Conservation (phyloP, 2,888 invertebrate species). For the Orchesellides sinensis region DNA sequence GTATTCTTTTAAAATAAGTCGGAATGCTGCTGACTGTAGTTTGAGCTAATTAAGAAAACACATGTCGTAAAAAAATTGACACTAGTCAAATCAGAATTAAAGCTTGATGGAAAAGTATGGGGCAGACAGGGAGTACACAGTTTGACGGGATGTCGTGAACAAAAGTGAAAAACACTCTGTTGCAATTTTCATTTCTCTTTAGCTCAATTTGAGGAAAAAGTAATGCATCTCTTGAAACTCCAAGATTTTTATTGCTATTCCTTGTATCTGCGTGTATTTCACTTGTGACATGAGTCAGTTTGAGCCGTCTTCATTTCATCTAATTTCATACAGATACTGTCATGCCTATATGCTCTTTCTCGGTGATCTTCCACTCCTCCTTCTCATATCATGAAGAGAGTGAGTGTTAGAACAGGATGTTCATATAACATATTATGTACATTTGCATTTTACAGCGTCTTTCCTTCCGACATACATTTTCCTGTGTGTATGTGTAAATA, state of each 20-base stretch:
- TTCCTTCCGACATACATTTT: neutral
- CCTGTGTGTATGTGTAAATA: neutral
- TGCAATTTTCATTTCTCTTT: neutral
- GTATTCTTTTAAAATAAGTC: too few species aligned
- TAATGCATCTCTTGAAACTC: neutral
- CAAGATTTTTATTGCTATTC: neutral
- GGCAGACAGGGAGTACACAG: neutral
- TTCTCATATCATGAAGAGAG: neutral
- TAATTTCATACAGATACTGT: constrained; percentile 1
- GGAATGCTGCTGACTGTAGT: too few species aligned
- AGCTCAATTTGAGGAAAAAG: neutral
- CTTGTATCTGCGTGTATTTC: neutral
- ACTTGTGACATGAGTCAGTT: neutral
- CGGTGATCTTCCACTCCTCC: neutral
- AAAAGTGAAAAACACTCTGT: neutral
- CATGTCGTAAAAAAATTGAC: constrained; percentile 59
- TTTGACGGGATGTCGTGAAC: neutral
- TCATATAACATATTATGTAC: neutral
- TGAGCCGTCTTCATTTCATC: neutral
- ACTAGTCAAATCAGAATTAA: constrained; percentile 53
- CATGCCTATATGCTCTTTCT: neutral
- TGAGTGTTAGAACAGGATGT: too few species aligned
- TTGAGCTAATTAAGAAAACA: constrained; percentile 57
- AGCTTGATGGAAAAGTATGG: constrained; percentile 8
- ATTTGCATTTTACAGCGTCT: neutral